Conservation (phyloP, 30 jellyfish, hydroid and myxozoan genomes). For the Calvadosia cruxmelitensis region DNA sequence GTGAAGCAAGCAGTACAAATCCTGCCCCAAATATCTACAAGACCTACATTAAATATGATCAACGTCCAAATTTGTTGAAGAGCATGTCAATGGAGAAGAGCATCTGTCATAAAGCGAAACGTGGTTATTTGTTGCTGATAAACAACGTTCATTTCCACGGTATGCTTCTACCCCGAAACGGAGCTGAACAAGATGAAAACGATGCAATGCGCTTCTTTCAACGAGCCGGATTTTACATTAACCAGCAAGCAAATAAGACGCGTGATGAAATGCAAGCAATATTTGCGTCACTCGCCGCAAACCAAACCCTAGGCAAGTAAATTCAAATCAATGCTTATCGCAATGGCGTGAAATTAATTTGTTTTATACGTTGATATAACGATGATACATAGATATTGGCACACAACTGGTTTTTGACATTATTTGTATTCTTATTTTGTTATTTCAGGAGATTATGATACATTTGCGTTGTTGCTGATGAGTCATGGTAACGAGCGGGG, state of each 20-base stretch:
- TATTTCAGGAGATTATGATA: slow-evolving; percentile 15
- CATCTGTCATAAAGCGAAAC: slow-evolving; percentile 3
- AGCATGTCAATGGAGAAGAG: neutral
- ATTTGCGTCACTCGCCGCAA: neutral
- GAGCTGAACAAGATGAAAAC: slow-evolving; percentile 33
- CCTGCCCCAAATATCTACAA: neutral
- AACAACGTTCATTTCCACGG: slow-evolving; percentile 21
- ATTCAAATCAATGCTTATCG: too few relatives aligned
- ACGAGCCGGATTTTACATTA: slow-evolving; percentile 15
- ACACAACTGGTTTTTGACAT: too few relatives aligned
- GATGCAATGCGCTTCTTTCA: slow-evolving; percentile 16
- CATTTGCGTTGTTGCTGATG: slow-evolving; percentile 28
- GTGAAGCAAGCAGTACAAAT: neutral
- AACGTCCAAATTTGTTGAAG: neutral
- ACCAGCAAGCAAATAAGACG: neutral
- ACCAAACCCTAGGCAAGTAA: slow-evolving; percentile 5
- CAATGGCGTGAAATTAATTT: too few relatives aligned
- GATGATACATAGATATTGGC: too few relatives aligned
- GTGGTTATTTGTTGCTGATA: slow-evolving; percentile 28
- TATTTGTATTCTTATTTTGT: too few relatives aligned
- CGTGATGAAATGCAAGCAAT: neutral
- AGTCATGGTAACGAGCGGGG: slow-evolving; percentile 50
- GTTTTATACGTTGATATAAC: too few relatives aligned
- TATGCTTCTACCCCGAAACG: slow-evolving; percentile 23
- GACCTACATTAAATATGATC: neutral